Evolutionary conservation across 1,140 invertebrate genomes (phyloP).

Genomic region (Lasaia peninsularis): DNA sequence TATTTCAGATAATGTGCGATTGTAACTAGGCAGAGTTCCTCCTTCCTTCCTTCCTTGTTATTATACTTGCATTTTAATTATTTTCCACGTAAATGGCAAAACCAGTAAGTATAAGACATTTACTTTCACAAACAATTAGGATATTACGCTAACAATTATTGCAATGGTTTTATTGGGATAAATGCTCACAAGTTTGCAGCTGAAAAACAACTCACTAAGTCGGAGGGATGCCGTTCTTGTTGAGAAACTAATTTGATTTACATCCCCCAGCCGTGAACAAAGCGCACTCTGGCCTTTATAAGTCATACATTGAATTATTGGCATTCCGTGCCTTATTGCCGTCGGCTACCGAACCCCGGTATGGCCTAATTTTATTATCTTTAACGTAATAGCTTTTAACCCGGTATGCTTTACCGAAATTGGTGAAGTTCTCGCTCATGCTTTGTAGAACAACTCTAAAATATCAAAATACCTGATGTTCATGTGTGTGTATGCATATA

Average conservation of each 20-base stretch:
- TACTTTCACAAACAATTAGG: too few relatives aligned
- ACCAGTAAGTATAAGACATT: too few relatives aligned
- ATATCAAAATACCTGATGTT: too few relatives aligned
- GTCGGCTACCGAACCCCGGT: not conserved
- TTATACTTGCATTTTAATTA: too few relatives aligned
- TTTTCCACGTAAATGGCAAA: too few relatives aligned
- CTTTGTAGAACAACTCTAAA: too few relatives aligned
- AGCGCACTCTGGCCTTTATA: slow-evolving; percentile 6
- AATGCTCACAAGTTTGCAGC: not conserved
- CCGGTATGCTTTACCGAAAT: not conserved
- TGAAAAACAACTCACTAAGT: slow-evolving; percentile 1
- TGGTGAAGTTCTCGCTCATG: too few relatives aligned
- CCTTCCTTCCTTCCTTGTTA: too few relatives aligned
- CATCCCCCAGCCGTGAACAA: slow-evolving; percentile 1
- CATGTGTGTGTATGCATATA: too few relatives aligned
- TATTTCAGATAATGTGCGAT: too few relatives aligned
- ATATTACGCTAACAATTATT: too few relatives aligned
- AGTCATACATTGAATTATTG: slow-evolving; percentile 9
- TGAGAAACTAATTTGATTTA: slow-evolving; percentile 10
- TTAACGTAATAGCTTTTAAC: slow-evolving; percentile 7
- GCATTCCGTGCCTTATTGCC: slow-evolving; percentile 9
- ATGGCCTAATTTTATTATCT: slow-evolving; percentile 3
- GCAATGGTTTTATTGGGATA: not conserved
- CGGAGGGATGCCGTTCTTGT: not conserved
- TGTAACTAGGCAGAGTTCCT: too few relatives aligned